These are phyloP conservation scores for Zaprionus nigranus DNA, from an alignment of 1,140 invertebrate species.

Conservation along the genomic window DNA sequence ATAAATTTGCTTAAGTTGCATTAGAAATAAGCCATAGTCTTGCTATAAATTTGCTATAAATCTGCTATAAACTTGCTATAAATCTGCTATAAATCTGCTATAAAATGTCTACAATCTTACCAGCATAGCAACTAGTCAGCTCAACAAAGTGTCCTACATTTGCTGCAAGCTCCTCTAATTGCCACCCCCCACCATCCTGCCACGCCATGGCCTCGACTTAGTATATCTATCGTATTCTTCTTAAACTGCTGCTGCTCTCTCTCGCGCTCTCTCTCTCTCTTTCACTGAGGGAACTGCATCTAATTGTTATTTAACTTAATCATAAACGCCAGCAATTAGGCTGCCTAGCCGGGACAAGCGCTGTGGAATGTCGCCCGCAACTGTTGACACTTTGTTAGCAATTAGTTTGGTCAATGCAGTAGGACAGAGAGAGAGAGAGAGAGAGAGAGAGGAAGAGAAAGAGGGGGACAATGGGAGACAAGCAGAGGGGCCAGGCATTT, in stretches of 20 bases:
- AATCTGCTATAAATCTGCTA: not conserved
- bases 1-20: no score
- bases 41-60: not conserved
- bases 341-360: constrained; percentile 9
- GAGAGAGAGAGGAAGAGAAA: no score
- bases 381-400: constrained; percentile 81
- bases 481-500: constrained; percentile 8
- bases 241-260: not conserved
- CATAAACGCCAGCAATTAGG: constrained; percentile 71
- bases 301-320: constrained; percentile 79
- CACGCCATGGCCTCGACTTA: not conserved
- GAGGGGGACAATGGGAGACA: not conserved
- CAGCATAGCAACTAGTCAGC: not conserved
- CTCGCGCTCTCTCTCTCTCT: no score
- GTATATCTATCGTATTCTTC: not conserved
- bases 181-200: not conserved
- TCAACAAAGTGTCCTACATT: constrained; percentile 5
- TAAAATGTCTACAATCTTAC: not conserved
- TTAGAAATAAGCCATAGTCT: not conserved
- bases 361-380: constrained; percentile 43
- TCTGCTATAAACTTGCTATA: not conserved
- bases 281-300: constrained; percentile 49
- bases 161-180: not conserved
- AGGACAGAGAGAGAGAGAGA: not conserved
- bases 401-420: constrained; percentile 69